A percentile compares a stretch with the other conserved stretches of the same genome.
Conservation (phyloP, 2,888 invertebrate species). For the Leucoma salicis region DNA sequence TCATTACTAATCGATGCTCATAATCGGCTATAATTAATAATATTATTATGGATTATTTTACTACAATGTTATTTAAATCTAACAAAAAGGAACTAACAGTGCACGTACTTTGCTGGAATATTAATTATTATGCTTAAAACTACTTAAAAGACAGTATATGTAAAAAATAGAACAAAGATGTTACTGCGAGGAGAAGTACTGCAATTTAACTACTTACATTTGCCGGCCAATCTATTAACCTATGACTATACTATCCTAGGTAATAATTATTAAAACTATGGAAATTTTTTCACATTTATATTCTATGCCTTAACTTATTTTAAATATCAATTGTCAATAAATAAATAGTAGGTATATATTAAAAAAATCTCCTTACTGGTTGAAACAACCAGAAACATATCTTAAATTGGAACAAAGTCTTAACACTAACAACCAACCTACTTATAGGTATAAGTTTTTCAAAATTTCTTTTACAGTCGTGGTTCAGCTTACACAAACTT, state of each 20-base stretch:
- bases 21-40: constrained; percentile 35
- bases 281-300: constrained; percentile 63
- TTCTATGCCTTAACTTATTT: constrained; percentile 46
- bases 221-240: constrained; percentile 35
- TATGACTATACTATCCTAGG: constrained; percentile 38
- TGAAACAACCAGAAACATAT: constrained; percentile 32
- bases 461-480: background rate
- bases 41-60: constrained; percentile 45
- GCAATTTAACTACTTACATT: constrained; percentile 17
- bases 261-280: constrained; percentile 58
- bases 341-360: constrained; percentile 79
- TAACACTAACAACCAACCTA: constrained; percentile 17
- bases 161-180: constrained; percentile 20
- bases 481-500: constrained; percentile 4
- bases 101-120: constrained; percentile 64
- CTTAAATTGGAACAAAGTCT: constrained; percentile 19
- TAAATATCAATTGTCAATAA: constrained; percentile 74
- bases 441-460: constrained; percentile 9
- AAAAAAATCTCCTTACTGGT: constrained; percentile 45
- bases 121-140: constrained; percentile 53
- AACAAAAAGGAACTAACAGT: constrained; percentile 78
- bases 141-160: constrained; percentile 40
- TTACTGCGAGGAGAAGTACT: constrained; percentile 11
- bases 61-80: constrained; percentile 50
- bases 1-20: constrained; percentile 17